Evolutionary conservation across 2,888 invertebrate species (phyloP), one percentile per base, ranked within the genome.

Genomic region (Merodon equestris): DNA sequence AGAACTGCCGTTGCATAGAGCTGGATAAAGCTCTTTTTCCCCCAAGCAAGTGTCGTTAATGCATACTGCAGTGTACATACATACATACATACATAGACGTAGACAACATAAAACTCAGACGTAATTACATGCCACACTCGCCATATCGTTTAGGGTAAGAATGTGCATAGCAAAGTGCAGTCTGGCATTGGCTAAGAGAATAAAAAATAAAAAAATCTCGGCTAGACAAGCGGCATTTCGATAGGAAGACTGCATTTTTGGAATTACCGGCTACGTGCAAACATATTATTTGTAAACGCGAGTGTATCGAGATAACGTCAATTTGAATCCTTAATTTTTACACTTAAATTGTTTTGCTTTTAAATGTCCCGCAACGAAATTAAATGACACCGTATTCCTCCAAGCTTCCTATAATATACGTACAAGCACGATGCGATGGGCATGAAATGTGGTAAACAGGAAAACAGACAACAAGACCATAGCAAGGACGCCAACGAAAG

Each of bases 361-460:
- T 53, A 53, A 67, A 77, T 60, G 61, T 66, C 48, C 66, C 66
- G 66, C 47, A 63, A 57, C 60, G 14, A 47, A 60, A 34, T 48
- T 54, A 38, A 17, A 44, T 19, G 36, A 19, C 5, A n/a, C 40
- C n/a, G 40, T 40, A 10, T 40, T 44, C n/a, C n/a, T n/a, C n/a
- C n/a, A n/a, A n/a, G n/a, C n/a, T n/a, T n/a, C n/a, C n/a, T n/a
- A n/a, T n/a, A n/a, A n/a, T n/a, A n/a, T n/a, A n/a, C n/a, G n/a
- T n/a, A n/a, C n/a, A n/a, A n/a, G n/a, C n/a, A n/a, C n/a, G n/a
- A n/a, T n/a, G n/a, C n/a, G n/a, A n/a, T n/a, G n/a, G n/a, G n/a
- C n/a, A n/a, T 56, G 56, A 54, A 61, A 74, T 60, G 54, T 66
- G 50, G 71, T 60, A 76, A 71, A 76, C 71, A 60, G 66, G 76